Conservation (phyloP, 2,888 invertebrate genomes). For the Drosophila longiperda region DNA sequence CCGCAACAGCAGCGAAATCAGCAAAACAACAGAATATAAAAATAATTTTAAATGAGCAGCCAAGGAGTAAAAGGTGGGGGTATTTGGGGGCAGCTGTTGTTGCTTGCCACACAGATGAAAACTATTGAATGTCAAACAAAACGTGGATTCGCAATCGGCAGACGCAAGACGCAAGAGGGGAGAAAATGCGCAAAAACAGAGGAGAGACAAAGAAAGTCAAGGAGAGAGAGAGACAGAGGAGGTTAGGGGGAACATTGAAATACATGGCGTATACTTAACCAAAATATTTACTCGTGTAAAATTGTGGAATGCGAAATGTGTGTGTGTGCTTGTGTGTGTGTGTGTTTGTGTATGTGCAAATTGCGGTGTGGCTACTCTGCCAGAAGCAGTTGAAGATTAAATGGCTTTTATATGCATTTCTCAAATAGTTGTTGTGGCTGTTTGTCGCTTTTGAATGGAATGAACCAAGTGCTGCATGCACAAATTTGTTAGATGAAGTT, state of each 20-base stretch:
- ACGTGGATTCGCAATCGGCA: slow-evolving; percentile 61
- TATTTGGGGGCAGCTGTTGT: slow-evolving; percentile 20
- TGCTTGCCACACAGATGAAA: slow-evolving; percentile 64
- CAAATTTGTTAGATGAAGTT: slow-evolving; percentile 42
- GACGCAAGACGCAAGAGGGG: slow-evolving; percentile 15
- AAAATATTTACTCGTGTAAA: slow-evolving; percentile 67
- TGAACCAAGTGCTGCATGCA: slow-evolving; percentile 38
- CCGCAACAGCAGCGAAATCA: slow-evolving; percentile 31
- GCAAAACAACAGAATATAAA: slow-evolving; percentile 61
- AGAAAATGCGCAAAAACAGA: background rate
- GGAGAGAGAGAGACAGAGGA: background rate
- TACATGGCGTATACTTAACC: slow-evolving; percentile 70
- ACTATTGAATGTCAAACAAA: slow-evolving; percentile 77
- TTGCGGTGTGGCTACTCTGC: slow-evolving; percentile 23
- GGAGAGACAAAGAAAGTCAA: background rate
- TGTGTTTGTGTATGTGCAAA: slow-evolving; percentile 11
- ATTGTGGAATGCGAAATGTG: slow-evolving; percentile 26
- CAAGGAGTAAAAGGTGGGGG: background rate
- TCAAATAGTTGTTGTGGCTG: slow-evolving; percentile 46
- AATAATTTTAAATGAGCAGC: slow-evolving; percentile 74
- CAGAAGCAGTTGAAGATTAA: slow-evolving; percentile 66
- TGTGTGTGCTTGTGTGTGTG: slow-evolving; percentile 1
- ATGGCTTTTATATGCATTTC: slow-evolving; percentile 76
- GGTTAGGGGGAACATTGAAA: background rate
- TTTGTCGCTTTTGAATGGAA: slow-evolving; percentile 37